Percentiles rank a stretch among this genome's conserved stretches.
phyloP scores from a whole-genome alignment of 2,888 invertebrate genomes.

The Drosophila quasianomalipes region DNA sequence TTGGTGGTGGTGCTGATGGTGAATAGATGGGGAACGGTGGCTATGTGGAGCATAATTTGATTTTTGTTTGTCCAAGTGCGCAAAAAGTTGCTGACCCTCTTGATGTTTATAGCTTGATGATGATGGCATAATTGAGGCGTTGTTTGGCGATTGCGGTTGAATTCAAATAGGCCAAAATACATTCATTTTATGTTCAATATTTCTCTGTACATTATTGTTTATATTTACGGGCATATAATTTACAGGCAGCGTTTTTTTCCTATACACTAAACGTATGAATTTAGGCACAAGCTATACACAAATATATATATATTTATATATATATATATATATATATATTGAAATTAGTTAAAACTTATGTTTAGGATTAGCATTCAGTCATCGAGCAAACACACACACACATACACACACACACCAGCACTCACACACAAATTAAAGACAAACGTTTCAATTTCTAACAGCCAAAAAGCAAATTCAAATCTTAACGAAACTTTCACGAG shows the following conservation, averaged over 20 bases:
- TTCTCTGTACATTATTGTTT: slow-evolving; percentile 64
- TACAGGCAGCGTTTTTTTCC: slow-evolving; percentile 59
- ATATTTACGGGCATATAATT: slow-evolving; percentile 68
- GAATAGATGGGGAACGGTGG: neutral
- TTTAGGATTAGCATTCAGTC: slow-evolving; percentile 64
- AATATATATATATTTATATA: slow-evolving; percentile 15
- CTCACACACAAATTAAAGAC: slow-evolving; percentile 20
- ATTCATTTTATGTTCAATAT: slow-evolving; percentile 49
- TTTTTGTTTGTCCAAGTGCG: slow-evolving; percentile 58
- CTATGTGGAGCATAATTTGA: slow-evolving; percentile 59
- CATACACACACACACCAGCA: slow-evolving; percentile 12
- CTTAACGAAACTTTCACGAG: slow-evolving; percentile 33
- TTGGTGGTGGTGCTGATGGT: slow-evolving; percentile 2
- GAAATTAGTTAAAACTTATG: slow-evolving; percentile 59
- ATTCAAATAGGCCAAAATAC: slow-evolving; percentile 31
- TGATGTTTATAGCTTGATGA: slow-evolving; percentile 58
- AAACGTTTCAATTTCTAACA: slow-evolving; percentile 42
- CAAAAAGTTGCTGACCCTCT: slow-evolving; percentile 66
- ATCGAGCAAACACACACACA: slow-evolving; percentile 28
- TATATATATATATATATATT: slow-evolving; percentile 22
- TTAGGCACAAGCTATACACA: slow-evolving; percentile 76
- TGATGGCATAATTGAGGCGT: slow-evolving; percentile 68
- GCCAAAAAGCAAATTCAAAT: slow-evolving; percentile 43
- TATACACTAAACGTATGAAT: slow-evolving; percentile 42
- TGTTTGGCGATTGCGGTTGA: slow-evolving; percentile 44